Conservation (phyloP, 2,113 vertebrate species). For the Garra rufa region DNA sequence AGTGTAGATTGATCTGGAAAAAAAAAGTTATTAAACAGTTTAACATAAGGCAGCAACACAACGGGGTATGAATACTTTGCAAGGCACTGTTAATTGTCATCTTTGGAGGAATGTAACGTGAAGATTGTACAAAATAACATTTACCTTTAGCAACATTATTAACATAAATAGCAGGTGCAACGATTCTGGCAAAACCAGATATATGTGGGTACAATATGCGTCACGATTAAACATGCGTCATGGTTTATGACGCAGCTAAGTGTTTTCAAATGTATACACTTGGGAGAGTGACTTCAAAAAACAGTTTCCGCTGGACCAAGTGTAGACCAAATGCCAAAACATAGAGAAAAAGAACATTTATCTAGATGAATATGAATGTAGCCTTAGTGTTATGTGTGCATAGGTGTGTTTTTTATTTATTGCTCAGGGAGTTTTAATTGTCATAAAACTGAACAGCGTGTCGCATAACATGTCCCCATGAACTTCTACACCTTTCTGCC, state of each 20-base stretch:
- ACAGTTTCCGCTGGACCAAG: too few relatives aligned
- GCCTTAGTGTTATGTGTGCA: not conserved
- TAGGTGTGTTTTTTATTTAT: not conserved
- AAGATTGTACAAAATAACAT: too few relatives aligned
- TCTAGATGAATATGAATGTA: not conserved
- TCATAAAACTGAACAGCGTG: not conserved
- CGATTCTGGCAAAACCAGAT: not conserved
- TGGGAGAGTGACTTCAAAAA: too few relatives aligned
- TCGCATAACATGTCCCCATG: not conserved
- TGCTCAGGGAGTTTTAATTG: not conserved
- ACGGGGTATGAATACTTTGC: too few relatives aligned
- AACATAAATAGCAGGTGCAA: not conserved
- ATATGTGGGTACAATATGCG: not conserved
- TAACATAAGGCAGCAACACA: too few relatives aligned
- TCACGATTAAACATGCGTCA: not conserved
- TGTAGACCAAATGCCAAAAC: not conserved
- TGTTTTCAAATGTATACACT: too few relatives aligned
- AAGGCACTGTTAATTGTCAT: too few relatives aligned
- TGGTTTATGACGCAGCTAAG: too few relatives aligned
- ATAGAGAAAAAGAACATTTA: not conserved
- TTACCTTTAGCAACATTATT: not conserved
- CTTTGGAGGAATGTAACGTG: too few relatives aligned
- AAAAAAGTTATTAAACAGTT: too few relatives aligned
- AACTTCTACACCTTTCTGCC: constrained; percentile 35
- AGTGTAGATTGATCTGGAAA: too few relatives aligned